Evolutionary conservation across 2,113 vertebrate genomes (phyloP).

Genomic region (Callocephalon fimbriatum): DNA sequence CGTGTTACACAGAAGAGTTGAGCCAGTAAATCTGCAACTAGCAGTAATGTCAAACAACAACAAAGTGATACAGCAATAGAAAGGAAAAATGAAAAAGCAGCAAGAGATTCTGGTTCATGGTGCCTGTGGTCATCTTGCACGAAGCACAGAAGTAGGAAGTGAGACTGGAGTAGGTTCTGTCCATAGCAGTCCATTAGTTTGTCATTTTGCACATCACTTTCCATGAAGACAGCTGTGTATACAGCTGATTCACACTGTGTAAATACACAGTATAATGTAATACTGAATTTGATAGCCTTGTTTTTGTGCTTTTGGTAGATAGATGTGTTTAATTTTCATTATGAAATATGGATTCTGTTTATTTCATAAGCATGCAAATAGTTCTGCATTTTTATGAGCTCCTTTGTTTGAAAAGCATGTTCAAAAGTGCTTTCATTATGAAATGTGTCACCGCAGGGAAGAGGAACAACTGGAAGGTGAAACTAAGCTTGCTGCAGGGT

Average conservation of each 20-base stretch:
- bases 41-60: background rate
- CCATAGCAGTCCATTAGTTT: background rate
- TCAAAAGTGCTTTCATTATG: background rate
- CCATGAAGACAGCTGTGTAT: background rate
- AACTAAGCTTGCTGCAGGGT: background rate
- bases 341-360: constrained; percentile 8
- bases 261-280: background rate
- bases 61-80: background rate
- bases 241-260: background rate
- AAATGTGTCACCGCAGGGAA: background rate
- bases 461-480: background rate
- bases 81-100: background rate
- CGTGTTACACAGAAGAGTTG: background rate
- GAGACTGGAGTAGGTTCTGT: background rate
- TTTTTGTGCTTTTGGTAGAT: background rate
- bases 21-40: background rate
- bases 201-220: background rate
- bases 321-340: background rate
- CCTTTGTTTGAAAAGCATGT: background rate
- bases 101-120: background rate
- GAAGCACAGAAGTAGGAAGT: background rate
- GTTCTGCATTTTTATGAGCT: background rate
- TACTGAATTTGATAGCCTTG: background rate
- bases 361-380: constrained; percentile 33
- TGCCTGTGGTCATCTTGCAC: background rate